Conservation (phyloP, 2,888 invertebrate species). For the Drosophila barbarae region DNA sequence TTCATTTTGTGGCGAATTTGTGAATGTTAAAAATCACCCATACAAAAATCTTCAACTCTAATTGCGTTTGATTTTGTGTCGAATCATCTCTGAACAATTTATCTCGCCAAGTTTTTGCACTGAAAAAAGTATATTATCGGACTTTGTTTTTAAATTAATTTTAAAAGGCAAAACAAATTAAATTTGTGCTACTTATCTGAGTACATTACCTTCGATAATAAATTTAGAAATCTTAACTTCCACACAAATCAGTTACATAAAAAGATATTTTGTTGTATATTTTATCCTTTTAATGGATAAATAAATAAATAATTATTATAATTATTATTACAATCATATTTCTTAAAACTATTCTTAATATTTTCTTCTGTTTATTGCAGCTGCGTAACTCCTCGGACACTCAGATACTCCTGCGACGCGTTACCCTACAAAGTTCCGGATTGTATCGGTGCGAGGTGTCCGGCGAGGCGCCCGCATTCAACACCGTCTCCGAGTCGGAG, state of each 20-base stretch:
- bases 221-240: too few relatives aligned
- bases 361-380: constrained; percentile 77
- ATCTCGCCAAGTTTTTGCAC: constrained; percentile 26
- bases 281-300: background rate
- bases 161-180: background rate
- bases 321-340: background rate
- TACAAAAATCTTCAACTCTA: constrained; percentile 63
- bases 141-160: background rate
- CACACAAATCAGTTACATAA: background rate
- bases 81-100: constrained; percentile 62
- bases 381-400: constrained; percentile 84
- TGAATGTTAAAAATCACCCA: constrained; percentile 35
- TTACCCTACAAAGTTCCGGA: constrained; percentile 86
- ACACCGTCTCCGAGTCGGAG: constrained; percentile 86
- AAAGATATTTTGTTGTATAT: too few relatives aligned
- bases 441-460: constrained; percentile 89
- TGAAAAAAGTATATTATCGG: background rate
- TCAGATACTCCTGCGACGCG: constrained; percentile 84
- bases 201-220: too few relatives aligned
- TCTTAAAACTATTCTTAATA: background rate
- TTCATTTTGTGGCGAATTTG: constrained; percentile 59
- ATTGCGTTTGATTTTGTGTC: constrained; percentile 57
- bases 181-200: too few relatives aligned
- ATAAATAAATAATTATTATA: background rate
- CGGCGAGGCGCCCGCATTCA: constrained; percentile 88